These are phyloP conservation scores for Arctopsyche grandis DNA, from an alignment of 1,140 invertebrate genomes.

Conservation along the genomic window DNA sequence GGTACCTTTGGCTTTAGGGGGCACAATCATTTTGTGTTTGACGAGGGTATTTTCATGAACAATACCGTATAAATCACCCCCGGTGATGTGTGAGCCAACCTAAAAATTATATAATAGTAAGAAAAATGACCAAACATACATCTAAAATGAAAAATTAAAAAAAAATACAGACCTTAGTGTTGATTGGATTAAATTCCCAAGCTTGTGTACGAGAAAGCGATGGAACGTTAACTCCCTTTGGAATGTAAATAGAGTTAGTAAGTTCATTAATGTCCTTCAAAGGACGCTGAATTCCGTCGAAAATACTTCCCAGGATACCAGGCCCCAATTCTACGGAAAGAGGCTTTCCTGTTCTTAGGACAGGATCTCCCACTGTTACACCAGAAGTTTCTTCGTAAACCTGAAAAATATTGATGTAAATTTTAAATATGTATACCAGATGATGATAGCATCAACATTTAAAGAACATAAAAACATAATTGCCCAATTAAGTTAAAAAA, in stretches of 20 bases:
- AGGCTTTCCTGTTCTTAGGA: constrained; percentile 97
- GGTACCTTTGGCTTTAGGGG: constrained; percentile 94
- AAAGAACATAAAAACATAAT: not conserved
- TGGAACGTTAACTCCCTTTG: constrained; percentile 97
- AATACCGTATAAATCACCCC: constrained; percentile 95
- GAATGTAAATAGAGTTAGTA: constrained; percentile 98
- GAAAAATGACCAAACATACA: not conserved
- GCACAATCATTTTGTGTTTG: constrained; percentile 96
- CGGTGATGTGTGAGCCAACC: constrained; percentile 95
- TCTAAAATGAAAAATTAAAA: not conserved
- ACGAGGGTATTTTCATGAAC: constrained; percentile 98
- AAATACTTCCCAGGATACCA: constrained; percentile 98
- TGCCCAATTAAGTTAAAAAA: no score
- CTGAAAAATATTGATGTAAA: constrained; percentile 63
- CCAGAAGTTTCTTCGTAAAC: constrained; percentile 99
- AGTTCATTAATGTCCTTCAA: constrained; percentile 95
- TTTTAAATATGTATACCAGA: not conserved
- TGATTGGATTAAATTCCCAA: constrained; percentile 95
- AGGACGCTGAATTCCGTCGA: constrained; percentile 99
- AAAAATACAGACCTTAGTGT: constrained; percentile 76
- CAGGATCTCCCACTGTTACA: constrained; percentile 99
- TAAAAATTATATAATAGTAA: constrained; percentile 57
- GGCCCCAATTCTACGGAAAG: constrained; percentile 98
- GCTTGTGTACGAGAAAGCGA: constrained; percentile 81
- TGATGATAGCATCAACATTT: no score